These are phyloP conservation scores for Elegia similella DNA, from an alignment of 2,888 invertebrate genomes.

Conservation along the genomic window DNA sequence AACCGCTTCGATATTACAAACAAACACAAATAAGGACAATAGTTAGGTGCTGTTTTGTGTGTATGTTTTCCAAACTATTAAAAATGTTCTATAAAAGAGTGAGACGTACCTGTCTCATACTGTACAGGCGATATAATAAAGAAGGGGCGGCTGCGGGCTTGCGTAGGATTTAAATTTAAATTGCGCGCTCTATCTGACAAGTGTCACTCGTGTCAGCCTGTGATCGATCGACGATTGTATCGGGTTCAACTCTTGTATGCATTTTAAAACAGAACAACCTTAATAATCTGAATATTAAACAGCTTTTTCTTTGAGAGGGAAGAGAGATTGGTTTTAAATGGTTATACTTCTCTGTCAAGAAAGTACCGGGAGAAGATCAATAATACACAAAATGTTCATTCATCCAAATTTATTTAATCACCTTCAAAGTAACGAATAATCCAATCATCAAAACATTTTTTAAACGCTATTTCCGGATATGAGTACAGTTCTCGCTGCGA, in stretches of 20 bases:
- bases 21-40: too few species aligned
- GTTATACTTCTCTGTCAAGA: too few species aligned
- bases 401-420: too few species aligned
- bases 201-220: slow-evolving; percentile 56
- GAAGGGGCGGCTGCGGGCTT: slow-evolving; percentile 33
- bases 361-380: too few species aligned
- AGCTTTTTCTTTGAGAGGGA: background rate
- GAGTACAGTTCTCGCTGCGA: too few species aligned
- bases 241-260: slow-evolving; percentile 26
- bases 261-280: background rate
- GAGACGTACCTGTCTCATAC: background rate
- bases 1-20: too few species aligned
- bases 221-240: slow-evolving; percentile 72
- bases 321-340: too few species aligned
- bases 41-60: too few species aligned
- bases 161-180: slow-evolving; percentile 71
- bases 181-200: slow-evolving; percentile 61
- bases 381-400: too few species aligned
- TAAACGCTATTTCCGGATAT: too few species aligned
- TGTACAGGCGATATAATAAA: slow-evolving; percentile 28
- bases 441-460: too few species aligned
- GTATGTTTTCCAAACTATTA: background rate
- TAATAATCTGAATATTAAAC: background rate
- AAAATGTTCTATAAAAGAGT: background rate
- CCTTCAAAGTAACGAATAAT: too few species aligned